Evolutionary conservation across 2,113 vertebrate genomes (phyloP).

Genomic region (Chiloscyllium plagiosum): DNA sequence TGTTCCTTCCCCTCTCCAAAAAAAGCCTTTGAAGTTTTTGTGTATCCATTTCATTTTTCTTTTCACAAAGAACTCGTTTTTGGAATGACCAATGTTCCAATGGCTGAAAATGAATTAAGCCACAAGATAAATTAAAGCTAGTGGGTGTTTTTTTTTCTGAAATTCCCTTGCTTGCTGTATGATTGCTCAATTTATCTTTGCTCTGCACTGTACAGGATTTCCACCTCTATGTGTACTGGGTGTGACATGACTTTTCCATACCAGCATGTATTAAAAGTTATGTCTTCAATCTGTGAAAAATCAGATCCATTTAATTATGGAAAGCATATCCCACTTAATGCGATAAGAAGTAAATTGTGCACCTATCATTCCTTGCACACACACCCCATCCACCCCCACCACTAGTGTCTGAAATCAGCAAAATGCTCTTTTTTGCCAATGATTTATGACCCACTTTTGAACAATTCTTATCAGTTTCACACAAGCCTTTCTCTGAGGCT

Average conservation of each 20-base stretch:
- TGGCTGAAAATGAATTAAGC: neutral
- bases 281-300: slow-evolving; percentile 72
- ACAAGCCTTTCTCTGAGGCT: slow-evolving; percentile 80
- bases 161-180: neutral
- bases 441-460: slow-evolving; percentile 92
- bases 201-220: neutral
- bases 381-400: too few relatives aligned
- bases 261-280: slow-evolving; percentile 51
- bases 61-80: neutral
- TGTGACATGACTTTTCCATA: slow-evolving; percentile 49
- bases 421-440: slow-evolving; percentile 64
- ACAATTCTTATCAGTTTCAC: slow-evolving; percentile 88
- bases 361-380: slow-evolving; percentile 62
- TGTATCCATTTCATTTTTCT: neutral
- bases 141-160: neutral
- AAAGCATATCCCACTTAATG: slow-evolving; percentile 72
- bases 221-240: neutral
- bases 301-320: slow-evolving; percentile 73
- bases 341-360: slow-evolving; percentile 83
- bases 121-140: neutral
- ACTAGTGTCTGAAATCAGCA: slow-evolving; percentile 69
- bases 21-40: neutral
- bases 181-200: neutral
- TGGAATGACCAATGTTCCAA: neutral
- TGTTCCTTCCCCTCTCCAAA: too few relatives aligned